These are phyloP conservation scores for Neodiprion virginianus DNA, from an alignment of 1,140 invertebrate species.

Conservation along the genomic window DNA sequence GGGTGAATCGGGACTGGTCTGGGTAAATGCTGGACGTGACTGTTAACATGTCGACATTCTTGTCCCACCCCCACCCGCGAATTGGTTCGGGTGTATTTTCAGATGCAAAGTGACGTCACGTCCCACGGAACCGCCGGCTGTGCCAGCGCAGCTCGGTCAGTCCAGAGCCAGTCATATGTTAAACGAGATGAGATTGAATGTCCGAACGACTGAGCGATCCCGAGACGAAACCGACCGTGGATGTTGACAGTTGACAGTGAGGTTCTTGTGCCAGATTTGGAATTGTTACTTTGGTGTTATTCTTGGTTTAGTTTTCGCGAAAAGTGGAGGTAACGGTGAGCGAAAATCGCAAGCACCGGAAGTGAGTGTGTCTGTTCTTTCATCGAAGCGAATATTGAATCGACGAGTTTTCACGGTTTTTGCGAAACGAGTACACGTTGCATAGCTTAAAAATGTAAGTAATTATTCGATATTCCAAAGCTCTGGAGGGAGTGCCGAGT, in stretches of 20 bases:
- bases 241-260: not conserved
- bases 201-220: slow-evolving; percentile 9
- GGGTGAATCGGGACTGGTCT: not conserved
- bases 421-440: slow-evolving; percentile 27
- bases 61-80: slow-evolving; percentile 37
- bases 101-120: slow-evolving; percentile 50
- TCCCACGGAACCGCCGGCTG: not conserved
- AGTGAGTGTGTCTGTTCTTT: not conserved
- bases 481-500: not conserved
- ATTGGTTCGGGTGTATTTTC: slow-evolving; percentile 57
- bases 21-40: slow-evolving; percentile 34
- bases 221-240: not conserved
- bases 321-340: too few species aligned
- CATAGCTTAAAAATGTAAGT: not conserved
- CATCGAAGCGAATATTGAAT: too few species aligned
- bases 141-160: slow-evolving; percentile 17
- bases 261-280: too few species aligned
- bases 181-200: slow-evolving; percentile 9
- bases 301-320: too few species aligned
- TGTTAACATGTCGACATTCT: slow-evolving; percentile 51
- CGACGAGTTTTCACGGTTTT: not conserved
- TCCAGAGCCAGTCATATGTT: slow-evolving; percentile 17
- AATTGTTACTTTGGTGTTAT: too few species aligned
- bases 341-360: not conserved
- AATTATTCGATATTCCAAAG: not conserved